Percentiles rank a stretch among this genome's conserved stretches.
Evolutionary conservation across 2,113 vertebrate genomes (phyloP).

Genomic region (Dinomys branickii): DNA sequence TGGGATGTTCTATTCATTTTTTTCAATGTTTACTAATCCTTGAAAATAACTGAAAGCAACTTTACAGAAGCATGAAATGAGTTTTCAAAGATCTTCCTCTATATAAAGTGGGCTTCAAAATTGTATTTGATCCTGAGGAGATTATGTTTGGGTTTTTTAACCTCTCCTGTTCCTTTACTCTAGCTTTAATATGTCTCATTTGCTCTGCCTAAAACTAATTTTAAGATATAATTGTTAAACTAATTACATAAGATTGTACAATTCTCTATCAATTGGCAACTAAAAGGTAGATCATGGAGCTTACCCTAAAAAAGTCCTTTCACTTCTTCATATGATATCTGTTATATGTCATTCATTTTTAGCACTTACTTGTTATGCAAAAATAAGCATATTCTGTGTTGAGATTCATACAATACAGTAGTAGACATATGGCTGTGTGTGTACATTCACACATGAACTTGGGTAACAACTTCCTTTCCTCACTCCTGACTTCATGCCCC

Average conservation of each 20-base stretch:
- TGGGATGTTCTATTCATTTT: conserved; percentile 64
- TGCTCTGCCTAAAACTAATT: background rate
- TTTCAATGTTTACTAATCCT: conserved; percentile 75
- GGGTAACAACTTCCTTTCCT: background rate
- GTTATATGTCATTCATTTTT: background rate
- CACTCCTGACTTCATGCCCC: background rate
- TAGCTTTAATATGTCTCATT: background rate
- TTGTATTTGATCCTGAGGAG: background rate
- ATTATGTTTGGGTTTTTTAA: background rate
- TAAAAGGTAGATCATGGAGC: background rate
- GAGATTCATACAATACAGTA: background rate
- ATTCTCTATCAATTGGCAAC: background rate
- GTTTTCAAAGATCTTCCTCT: conserved; percentile 65
- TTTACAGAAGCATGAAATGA: conserved; percentile 79
- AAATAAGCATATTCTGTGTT: background rate
- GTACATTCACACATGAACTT: background rate
- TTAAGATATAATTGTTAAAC: background rate
- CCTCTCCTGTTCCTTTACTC: background rate
- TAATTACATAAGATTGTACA: background rate
- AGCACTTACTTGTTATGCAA: background rate
- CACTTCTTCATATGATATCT: background rate
- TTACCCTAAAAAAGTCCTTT: background rate
- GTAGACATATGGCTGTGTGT: background rate
- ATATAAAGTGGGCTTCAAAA: background rate
- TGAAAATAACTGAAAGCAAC: conserved; percentile 80